Conservation (phyloP, 2,888 invertebrate species). For the Zaprionus lineosus region DNA sequence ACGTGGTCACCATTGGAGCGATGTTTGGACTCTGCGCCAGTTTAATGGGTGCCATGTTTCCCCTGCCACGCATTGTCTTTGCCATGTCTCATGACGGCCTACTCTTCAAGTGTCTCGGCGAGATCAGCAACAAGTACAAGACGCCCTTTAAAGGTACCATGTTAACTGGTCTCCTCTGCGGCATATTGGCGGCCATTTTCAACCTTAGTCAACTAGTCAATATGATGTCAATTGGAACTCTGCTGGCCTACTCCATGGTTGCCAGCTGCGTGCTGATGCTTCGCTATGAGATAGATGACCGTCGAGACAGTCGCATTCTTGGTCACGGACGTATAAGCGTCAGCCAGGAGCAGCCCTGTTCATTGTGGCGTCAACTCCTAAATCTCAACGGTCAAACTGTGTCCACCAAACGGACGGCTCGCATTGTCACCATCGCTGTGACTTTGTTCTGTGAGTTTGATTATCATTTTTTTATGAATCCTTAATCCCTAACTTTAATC, state of each 20-base stretch:
- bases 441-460: slow-evolving; percentile 82
- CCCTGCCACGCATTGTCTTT: slow-evolving; percentile 92
- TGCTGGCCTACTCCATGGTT: slow-evolving; percentile 89
- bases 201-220: slow-evolving; percentile 88
- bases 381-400: slow-evolving; percentile 81
- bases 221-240: slow-evolving; percentile 91
- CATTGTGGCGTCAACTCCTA: slow-evolving; percentile 80
- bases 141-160: slow-evolving; percentile 91
- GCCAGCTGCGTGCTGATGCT: slow-evolving; percentile 89
- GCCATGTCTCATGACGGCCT: slow-evolving; percentile 95
- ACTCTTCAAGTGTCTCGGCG: slow-evolving; percentile 89
- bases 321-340: slow-evolving; percentile 52
- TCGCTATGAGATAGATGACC: slow-evolving; percentile 84
- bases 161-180: slow-evolving; percentile 89
- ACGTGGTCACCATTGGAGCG: slow-evolving; percentile 92
- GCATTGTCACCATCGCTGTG: slow-evolving; percentile 82
- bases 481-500: not conserved
- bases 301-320: slow-evolving; percentile 55
- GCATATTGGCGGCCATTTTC: slow-evolving; percentile 88
- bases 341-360: slow-evolving; percentile 51
- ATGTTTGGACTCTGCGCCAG: slow-evolving; percentile 93
- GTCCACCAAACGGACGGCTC: slow-evolving; percentile 83
- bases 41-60: slow-evolving; percentile 92
- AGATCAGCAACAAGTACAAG: slow-evolving; percentile 88
- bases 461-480: not conserved